Evolutionary conservation across 2,797 vertebrate genomes (phyloP).

Genomic region (Rhincodon typus): DNA sequence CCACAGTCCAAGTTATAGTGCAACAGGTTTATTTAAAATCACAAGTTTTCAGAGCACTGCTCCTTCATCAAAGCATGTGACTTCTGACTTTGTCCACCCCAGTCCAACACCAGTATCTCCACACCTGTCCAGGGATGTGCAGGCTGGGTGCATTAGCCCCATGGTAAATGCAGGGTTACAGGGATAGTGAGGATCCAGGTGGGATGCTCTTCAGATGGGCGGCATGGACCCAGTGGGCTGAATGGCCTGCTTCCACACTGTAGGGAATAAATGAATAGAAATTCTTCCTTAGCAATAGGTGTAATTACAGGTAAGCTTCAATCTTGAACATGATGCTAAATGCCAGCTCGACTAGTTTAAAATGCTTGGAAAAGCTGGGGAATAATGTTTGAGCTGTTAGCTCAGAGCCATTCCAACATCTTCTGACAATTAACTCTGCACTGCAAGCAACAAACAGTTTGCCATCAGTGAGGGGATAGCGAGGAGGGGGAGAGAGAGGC

Average conservation of each 20-base stretch:
- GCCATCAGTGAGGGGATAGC: not conserved
- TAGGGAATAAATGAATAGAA: not conserved
- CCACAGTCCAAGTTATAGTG: too few relatives aligned
- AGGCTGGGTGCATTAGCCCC: too few relatives aligned
- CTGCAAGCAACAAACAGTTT: conserved; percentile 46
- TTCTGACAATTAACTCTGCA: not conserved
- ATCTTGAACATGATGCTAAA: not conserved
- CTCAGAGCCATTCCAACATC: not conserved
- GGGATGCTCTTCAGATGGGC: too few relatives aligned
- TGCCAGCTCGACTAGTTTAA: not conserved
- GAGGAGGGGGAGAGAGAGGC: not conserved
- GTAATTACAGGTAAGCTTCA: not conserved
- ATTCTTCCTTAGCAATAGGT: not conserved
- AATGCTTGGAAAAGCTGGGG: too few relatives aligned
- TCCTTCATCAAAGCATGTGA: too few relatives aligned
- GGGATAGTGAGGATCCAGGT: too few relatives aligned
- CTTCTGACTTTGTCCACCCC: too few relatives aligned
- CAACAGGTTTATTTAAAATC: too few relatives aligned
- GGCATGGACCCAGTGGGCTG: not conserved
- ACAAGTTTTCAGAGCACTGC: too few relatives aligned
- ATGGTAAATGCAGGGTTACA: too few relatives aligned
- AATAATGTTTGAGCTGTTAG: not conserved
- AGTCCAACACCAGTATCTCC: too few relatives aligned
- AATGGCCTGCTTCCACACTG: not conserved
- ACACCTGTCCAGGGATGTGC: too few relatives aligned